Evolutionary conservation across 2,888 invertebrate genomes (phyloP), one percentile per base, ranked within the genome.

Genomic region (Galerucella calmariensis): DNA sequence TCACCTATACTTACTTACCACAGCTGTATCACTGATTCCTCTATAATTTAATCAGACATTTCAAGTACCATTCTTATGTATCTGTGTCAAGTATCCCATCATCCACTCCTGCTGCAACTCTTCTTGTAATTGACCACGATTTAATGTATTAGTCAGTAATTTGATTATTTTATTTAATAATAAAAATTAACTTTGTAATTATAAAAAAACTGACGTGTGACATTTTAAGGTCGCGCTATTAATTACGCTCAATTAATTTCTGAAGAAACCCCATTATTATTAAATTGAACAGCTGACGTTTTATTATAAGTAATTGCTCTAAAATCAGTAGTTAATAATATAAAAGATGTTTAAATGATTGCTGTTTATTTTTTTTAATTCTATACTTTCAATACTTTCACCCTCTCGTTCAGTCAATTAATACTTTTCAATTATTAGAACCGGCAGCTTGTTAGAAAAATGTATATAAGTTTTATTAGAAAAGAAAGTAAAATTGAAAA

Each of bases 381-480:
- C 9, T 16, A 48, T 58, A 58, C 58, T 58, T 58, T 58, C 58
- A n/a, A 58, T 58, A 58, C 58, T 58, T 58, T 58, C 58, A 20
- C 20, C 58, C 58, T 58, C 58, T 16, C 14, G 11, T 14, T 14
- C 14, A n/a, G n/a, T 58, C 58, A 20, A 16, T 58, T 3, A 8
- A 16, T 58, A 58, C 16, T 20, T 58, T 58, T 20, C 20, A 58
- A 58, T 58, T 58, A 20, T 20, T 1, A 58, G 58, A 16, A 58
- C n/a, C 20, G 14, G 20, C 58, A 58, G 10, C 58, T 48, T 48
- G 5, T 48, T 48, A 48, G 48, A 48, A 48, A 20, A 48, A 48
- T 14, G 14, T 6, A 48, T 48, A 48, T 48, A 48, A 12, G 1
- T 48, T 48, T 41, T 41, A 41, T 41, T 41, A 41, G 35, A 41